Evolutionary conservation across 1,140 invertebrate genomes (phyloP).

Genomic region (Myzus persicae): DNA sequence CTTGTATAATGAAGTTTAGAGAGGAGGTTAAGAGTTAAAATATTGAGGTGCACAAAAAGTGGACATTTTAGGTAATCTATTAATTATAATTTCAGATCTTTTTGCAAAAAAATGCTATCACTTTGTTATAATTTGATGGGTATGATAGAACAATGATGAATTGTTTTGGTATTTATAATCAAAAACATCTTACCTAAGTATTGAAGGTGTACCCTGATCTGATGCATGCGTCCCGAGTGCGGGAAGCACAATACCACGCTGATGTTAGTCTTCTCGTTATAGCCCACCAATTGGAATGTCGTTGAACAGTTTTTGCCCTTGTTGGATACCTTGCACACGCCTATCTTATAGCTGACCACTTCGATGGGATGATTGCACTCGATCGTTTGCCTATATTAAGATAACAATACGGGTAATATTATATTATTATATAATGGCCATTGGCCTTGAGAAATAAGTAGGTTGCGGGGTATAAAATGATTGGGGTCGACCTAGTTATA

Average conservation of each 20-base stretch:
- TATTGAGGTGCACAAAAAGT: not conserved
- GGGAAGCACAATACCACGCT: constrained; percentile 94
- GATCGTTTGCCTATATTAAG: constrained; percentile 76
- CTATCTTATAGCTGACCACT: constrained; percentile 93
- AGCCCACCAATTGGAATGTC: constrained; percentile 86
- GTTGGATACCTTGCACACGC: constrained; percentile 89
- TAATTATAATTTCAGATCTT: no score
- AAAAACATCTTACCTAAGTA: constrained; percentile 74
- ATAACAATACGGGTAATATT: not conserved
- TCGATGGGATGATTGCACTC: constrained; percentile 91
- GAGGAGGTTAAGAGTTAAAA: not conserved
- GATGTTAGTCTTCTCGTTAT: constrained; percentile 78
- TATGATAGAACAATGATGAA: not conserved
- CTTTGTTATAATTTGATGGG: no score
- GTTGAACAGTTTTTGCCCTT: constrained; percentile 92
- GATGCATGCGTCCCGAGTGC: constrained; percentile 96
- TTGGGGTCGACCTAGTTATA: not conserved
- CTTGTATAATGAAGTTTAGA: not conserved
- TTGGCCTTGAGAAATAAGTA: not conserved
- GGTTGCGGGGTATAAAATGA: not conserved
- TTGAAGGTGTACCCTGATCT: constrained; percentile 98
- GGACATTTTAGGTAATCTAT: not conserved
- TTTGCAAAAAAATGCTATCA: no score
- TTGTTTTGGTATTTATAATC: not conserved
- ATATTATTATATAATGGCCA: not conserved